A percentile compares a stretch with the other conserved stretches of the same genome.
These are phyloP conservation scores for Acrocera orbiculus DNA, from an alignment of 2,888 invertebrate species.

Conservation along the genomic window DNA sequence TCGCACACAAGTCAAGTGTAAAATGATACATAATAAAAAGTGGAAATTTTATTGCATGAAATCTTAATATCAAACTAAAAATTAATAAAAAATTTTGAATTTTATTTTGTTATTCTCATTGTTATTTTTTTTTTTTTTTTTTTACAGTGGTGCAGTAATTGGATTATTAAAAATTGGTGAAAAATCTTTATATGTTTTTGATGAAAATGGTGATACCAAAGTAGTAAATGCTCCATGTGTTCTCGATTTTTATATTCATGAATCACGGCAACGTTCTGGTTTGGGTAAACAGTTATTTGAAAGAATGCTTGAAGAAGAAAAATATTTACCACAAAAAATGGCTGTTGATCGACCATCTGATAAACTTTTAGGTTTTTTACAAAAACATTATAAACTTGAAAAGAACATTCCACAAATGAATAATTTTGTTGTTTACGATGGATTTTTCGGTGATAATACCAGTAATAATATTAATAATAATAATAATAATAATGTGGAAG, in stretches of 20 bases:
- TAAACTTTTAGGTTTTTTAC: conserved; percentile 70
- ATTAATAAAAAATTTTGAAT: too few relatives aligned
- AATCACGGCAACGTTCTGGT: conserved; percentile 68
- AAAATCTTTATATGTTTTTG: conserved; percentile 77
- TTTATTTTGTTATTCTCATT: neutral
- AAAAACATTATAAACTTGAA: conserved; percentile 54
- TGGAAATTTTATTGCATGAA: too few relatives aligned
- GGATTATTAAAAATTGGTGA: conserved; percentile 80
- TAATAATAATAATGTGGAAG: conserved; percentile 14
- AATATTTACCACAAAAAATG: conserved; percentile 48
- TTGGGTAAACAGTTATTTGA: conserved; percentile 73
- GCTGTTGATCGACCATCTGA: conserved; percentile 88
- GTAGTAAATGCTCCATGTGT: conserved; percentile 74
- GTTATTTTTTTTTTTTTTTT: conserved; percentile 10
- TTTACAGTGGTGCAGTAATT: conserved; percentile 51
- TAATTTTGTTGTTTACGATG: conserved; percentile 72
- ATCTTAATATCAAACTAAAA: too few relatives aligned
- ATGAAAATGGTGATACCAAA: conserved; percentile 48
- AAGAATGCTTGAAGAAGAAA: conserved; percentile 61
- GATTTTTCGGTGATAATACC: conserved; percentile 42
- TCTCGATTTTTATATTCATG: conserved; percentile 83
- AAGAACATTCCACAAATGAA: conserved; percentile 64
- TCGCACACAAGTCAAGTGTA: too few relatives aligned
- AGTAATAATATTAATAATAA: conserved; percentile 16
- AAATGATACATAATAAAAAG: too few relatives aligned